Evolutionary conservation across 2,888 invertebrate genomes (phyloP), one percentile per base, ranked within the genome.

Genomic region (Platypus cylindrus): DNA sequence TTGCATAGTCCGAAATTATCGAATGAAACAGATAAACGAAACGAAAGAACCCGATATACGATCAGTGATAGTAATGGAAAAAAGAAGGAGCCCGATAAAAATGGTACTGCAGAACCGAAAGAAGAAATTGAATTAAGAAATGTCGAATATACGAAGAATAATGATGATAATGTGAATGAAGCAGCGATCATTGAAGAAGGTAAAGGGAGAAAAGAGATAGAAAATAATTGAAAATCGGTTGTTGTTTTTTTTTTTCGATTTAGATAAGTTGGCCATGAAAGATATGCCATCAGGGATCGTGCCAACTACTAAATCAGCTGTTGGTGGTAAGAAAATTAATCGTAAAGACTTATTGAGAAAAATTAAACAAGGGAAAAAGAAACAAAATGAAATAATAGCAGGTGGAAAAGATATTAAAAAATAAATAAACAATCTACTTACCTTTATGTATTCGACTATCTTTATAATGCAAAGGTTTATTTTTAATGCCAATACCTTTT

Each of bases 391-490:
- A 24, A 41, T 34, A 14, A 16, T 9, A 3, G 7, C 27, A 27
- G 14, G 5, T 25, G 12, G 7, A 27, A 27, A 15, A 14, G 5
- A 12, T n/a, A 11, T 25, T 5, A n/a, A 26, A 7, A 8, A 23
- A 31, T 18, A 28, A 11, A 23, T 7, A 5, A 13, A 5, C 7
- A 5, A 20, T 17, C 15, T 12, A 32, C 27, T 26, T 58, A 78
- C 79, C 73, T 68, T 72, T 78, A 54, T 90, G 90, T 61, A 97
- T 87, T 36, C 68, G 65, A 7, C 75, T 69, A 31, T 83, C 85
- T 60, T 86, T 86, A 58, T 81, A 95, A 60, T 85, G 83, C 27
- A 97, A 65, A 3, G 77, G 77, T 53, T 79, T 81, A 3, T 77
- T 77, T 47, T 63, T 52, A 13, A 50, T 52, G 0, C 87, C 85